These are phyloP conservation scores for Scylla paramamosain DNA, from an alignment of 1,140 invertebrate genomes.

Conservation along the genomic window DNA sequence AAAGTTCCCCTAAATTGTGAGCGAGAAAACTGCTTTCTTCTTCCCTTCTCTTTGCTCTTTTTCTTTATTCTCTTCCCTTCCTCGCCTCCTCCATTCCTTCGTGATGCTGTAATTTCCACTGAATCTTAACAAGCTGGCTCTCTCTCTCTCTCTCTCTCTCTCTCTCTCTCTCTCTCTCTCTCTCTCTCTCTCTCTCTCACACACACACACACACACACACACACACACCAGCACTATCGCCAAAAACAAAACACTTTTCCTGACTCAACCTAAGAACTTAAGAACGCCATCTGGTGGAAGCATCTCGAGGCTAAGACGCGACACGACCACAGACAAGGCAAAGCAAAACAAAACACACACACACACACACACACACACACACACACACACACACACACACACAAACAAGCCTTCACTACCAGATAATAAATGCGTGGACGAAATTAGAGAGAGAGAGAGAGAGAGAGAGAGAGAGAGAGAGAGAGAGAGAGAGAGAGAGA, in stretches of 20 bases:
- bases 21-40: neutral
- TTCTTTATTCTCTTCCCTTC: neutral
- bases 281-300: neutral
- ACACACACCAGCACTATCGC: neutral
- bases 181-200: neutral
- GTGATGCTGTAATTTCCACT: neutral
- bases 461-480: too few species aligned
- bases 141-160: neutral
- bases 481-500: too few species aligned
- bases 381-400: too few species aligned
- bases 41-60: neutral
- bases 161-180: slow-evolving; percentile 19
- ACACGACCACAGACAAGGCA: neutral
- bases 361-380: too few species aligned
- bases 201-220: too few species aligned
- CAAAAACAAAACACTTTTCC: neutral
- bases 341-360: neutral
- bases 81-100: neutral
- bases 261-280: neutral
- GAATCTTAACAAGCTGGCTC: neutral
- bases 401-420: too few species aligned
- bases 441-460: too few species aligned
- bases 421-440: too few species aligned
- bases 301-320: neutral
- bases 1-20: neutral